Base-by-base conservation (phyloP, 2,797 vertebrate genomes). In the Trachurus trachurus region DNA sequence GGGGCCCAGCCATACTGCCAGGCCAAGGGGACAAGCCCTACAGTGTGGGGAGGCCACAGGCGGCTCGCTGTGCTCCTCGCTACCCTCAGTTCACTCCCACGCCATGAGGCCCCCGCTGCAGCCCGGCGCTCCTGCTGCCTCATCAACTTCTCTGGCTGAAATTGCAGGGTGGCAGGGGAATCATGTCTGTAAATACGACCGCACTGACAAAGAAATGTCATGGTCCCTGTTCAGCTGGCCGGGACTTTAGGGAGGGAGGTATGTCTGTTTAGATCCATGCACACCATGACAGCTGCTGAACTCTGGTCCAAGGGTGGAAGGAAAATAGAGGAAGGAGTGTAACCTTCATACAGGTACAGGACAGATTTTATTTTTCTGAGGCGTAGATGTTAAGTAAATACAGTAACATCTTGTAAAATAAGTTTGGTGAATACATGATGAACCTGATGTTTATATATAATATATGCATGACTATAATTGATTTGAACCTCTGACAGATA, bases 121-220 rank as follows among this genome's bases (percentile, higher is more conserved):
- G 86, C 87, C 82, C 78, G 31, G 71, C 21, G 71, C 87, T 94
- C 89, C 89, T 93, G 94, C 94, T 93, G 93, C 92, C 93, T 95
- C 94, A 94, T 95, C 93, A 92, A 91, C 81, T 93, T 93, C 87
- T 84, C 85, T 58, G 84, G 87, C 85, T 87, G 75, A 95, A 95
- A 95, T 95, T 95, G 93, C 92, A 95, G 94, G 94, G 93, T 92
- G 93, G 93, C 85, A 81, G 78, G 92, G 93, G 90, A 89, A 92
- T 86, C 76, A 69, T 80, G 90, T 93, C 93, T 93, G 93, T 92
- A 94, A 94, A 93, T 93, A 91, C 31, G 81, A 88, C 92, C 90
- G 75, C 89, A 88, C 90, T 89, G 92, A 94, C 91, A 91, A 92
- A 93, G 92, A 95, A 93, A 93, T 93, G 93, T 94, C 91, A 90